Evolutionary conservation across 2,888 invertebrate species (phyloP), one percentile per base, ranked within the genome.

Genomic region (Chymomyza caudatula): DNA sequence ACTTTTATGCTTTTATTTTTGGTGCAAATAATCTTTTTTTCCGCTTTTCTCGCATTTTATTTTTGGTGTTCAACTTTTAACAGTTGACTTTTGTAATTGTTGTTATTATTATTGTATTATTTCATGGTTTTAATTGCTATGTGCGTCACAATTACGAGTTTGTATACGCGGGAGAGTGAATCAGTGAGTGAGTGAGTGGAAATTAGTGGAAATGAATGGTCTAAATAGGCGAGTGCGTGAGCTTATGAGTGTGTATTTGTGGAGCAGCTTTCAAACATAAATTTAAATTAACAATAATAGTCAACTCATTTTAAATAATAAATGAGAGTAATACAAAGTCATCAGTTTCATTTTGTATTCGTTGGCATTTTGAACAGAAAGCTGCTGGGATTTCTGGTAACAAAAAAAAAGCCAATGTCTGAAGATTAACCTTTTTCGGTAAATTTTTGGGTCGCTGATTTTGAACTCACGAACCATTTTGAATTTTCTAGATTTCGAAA

Each of bases 121-220:
- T 47, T 47, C 47, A 47, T 47, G 47, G n/a, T 53, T 51, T 53
- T 53, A 53, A 25, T 53, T 23, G 53, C 53, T 47, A 47, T 15
- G 6, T 1, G n/a, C 3, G 47, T 19, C 15, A 47, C 47, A 17
- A 15, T 17, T 4, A 43, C 43, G 19, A 47, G 29, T 8, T 37
- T 37, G 8, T 37, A 4, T 37, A 11, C 3, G 1, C 3, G 25
- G 25, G 1, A 37, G 29, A 37, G 2, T 25, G 25, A 25, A 1
- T 25, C 11, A 37, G 11, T 37, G 29, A 47, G 17, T 19, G n/a
- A 3, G 19, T 8, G 17, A 15, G 47, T 15, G 6, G 4, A 11
- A 15, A 4, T 4, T 2, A 43, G 4, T 0, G 13, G 13, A 15
- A 15, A 43, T 43, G 43, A 13, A 11, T 43, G 6, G n/a, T n/a